A percentile compares a stretch with the other conserved stretches of the same genome.
phyloP scores from a whole-genome alignment of 92 coral and sea anemone species.

The Parazoanthus swiftii region DNA sequence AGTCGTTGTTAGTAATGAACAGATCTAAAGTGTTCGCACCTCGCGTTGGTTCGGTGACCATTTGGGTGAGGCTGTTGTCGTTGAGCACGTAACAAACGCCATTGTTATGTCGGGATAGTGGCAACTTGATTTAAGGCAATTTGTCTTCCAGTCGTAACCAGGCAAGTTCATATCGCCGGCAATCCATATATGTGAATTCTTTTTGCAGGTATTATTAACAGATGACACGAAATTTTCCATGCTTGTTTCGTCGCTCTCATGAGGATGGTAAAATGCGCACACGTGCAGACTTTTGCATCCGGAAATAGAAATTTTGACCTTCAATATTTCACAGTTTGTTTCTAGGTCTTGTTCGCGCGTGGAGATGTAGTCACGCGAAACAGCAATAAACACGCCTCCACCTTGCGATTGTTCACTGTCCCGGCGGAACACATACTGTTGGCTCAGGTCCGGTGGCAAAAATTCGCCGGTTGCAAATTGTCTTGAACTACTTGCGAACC shows the following conservation, averaged over 20 bases:
- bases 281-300: slow-evolving; percentile 22
- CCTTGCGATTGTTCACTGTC: slow-evolving; percentile 38
- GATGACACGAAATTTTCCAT: slow-evolving; percentile 34
- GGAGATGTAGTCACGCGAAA: slow-evolving; percentile 23
- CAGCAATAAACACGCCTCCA: slow-evolving; percentile 29
- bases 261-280: slow-evolving; percentile 24
- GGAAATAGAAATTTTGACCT: slow-evolving; percentile 16
- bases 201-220: slow-evolving; percentile 26
- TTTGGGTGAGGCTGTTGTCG: slow-evolving; percentile 43
- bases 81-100: slow-evolving; percentile 29
- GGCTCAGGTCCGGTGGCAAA: slow-evolving; percentile 35
- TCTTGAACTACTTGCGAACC: too few species aligned
- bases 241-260: slow-evolving; percentile 26
- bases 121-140: slow-evolving; percentile 19
- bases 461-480: slow-evolving; percentile 23
- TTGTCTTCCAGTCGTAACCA: slow-evolving; percentile 26
- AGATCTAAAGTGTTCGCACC: slow-evolving; percentile 41
- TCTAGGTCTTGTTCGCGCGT: slow-evolving; percentile 7
- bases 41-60: slow-evolving; percentile 46
- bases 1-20: slow-evolving; percentile 47
- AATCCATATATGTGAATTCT: slow-evolving; percentile 14
- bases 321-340: slow-evolving; percentile 17
- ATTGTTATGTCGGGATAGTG: slow-evolving; percentile 40
- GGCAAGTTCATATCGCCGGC: slow-evolving; percentile 37
- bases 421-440: slow-evolving; percentile 32